These are phyloP conservation scores for Sarcoramphus papa DNA, from an alignment of 2,797 vertebrate species.

Conservation along the genomic window DNA sequence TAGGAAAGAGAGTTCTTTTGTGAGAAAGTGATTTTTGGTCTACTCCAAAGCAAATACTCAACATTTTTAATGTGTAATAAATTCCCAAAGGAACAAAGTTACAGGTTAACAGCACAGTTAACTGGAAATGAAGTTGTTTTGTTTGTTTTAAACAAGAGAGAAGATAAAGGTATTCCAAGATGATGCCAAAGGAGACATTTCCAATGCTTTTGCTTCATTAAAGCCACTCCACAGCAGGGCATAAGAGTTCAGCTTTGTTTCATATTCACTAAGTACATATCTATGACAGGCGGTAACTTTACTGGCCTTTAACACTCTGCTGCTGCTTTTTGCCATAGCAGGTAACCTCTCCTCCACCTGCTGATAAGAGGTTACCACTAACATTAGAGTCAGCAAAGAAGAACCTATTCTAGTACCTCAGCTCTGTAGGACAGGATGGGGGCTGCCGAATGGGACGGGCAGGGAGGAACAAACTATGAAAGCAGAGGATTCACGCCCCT, in stretches of 20 bases:
- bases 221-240: not conserved
- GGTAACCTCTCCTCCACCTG: not conserved
- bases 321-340: not conserved
- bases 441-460: fast-evolving
- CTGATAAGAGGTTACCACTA: not conserved
- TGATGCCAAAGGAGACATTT: not conserved
- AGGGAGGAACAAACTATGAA: not conserved
- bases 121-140: not conserved
- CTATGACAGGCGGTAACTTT: not conserved
- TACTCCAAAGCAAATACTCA: not conserved
- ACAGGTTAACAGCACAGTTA: not conserved
- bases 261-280: not conserved
- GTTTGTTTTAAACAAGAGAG: not conserved
- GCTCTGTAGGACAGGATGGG: too few relatives aligned
- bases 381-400: not conserved
- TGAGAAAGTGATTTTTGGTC: not conserved
- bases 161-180: not conserved
- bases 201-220: not conserved
- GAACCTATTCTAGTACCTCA: not conserved
- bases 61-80: not conserved
- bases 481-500: not conserved
- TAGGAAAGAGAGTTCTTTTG: not conserved
- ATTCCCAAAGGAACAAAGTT: not conserved
- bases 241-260: not conserved
- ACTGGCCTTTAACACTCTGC: not conserved